Evolutionary conservation across 2,888 invertebrate species (phyloP).

Genomic region (Nysson spinosus): DNA sequence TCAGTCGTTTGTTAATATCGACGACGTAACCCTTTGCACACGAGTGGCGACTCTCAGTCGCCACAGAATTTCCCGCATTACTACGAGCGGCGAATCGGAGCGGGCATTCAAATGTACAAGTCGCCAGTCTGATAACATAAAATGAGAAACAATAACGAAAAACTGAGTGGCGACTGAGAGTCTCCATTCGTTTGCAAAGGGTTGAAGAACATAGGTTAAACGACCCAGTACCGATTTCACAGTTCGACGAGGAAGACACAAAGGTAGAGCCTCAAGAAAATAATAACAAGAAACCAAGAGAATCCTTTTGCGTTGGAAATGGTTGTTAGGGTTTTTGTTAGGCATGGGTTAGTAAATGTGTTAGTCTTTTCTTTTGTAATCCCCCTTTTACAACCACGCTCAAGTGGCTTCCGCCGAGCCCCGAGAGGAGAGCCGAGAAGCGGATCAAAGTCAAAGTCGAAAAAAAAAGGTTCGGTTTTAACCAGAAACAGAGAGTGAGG

Average conservation of each 20-base stretch:
- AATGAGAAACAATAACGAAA: no score
- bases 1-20: no score
- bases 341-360: constrained; percentile 70
- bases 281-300: constrained; percentile 15
- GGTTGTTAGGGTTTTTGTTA: constrained; percentile 58
- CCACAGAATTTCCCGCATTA: no score
- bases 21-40: no score
- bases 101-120: neutral
- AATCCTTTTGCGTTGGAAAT: constrained; percentile 25
- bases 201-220: no score
- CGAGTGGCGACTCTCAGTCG: no score
- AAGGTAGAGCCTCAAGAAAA: neutral
- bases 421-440: constrained; percentile 77
- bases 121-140: no score
- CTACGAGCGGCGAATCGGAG: no score
- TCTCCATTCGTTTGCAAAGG: no score
- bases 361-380: constrained; percentile 68
- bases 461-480: no score
- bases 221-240: no score
- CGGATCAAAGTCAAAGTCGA: constrained; percentile 58
- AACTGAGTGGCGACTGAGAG: no score
- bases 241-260: constrained; percentile 10
- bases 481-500: constrained; percentile 23
- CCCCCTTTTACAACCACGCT: constrained; percentile 73
- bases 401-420: constrained; percentile 77